phyloP scores from a whole-genome alignment of 2,888 invertebrate species.

The Folsomia candida region DNA sequence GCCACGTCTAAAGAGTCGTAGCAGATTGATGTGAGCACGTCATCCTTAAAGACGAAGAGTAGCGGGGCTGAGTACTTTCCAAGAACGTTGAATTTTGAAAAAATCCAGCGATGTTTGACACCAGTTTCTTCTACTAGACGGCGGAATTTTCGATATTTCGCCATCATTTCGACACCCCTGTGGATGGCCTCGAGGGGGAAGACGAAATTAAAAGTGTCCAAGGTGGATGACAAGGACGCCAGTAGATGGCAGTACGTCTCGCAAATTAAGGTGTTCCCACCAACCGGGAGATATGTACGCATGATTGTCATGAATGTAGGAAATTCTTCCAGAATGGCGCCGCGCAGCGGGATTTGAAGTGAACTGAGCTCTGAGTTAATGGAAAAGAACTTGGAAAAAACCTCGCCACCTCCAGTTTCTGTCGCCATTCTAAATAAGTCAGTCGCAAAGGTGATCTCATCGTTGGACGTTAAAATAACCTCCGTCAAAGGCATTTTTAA shows the following conservation, averaged over 20 bases:
- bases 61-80: constrained; percentile 1
- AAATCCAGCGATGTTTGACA: neutral
- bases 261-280: neutral
- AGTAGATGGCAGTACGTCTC: constrained; percentile 10
- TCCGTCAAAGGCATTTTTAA: constrained; percentile 2
- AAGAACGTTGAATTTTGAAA: neutral
- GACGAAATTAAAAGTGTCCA: neutral
- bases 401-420: constrained; percentile 3
- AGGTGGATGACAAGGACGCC: neutral
- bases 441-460: constrained; percentile 11
- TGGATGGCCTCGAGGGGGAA: neutral
- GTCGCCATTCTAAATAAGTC: constrained; percentile 6
- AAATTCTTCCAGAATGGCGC: constrained; percentile 2
- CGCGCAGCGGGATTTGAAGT: constrained; percentile 4
- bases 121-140: neutral
- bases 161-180: constrained; percentile 7
- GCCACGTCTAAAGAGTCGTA: constrained; percentile 16
- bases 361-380: constrained; percentile 12
- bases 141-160: neutral
- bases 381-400: constrained; percentile 8
- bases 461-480: neutral
- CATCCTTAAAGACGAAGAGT: constrained; percentile 12
- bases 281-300: neutral
- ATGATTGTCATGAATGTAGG: neutral
- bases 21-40: constrained; percentile 7